Conservation (phyloP, 1,140 invertebrate genomes). For the Bombyx mori region ASM3026992v2 NC_085122.1:1565501-1566000, state of each 20-base stretch:
- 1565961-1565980: too few relatives aligned
- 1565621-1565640: too few relatives aligned
- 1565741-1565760: constrained; percentile 30
- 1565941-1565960: too few relatives aligned
- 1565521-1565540: too few relatives aligned
- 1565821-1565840: background rate
- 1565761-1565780: constrained; percentile 27
- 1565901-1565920: background rate
- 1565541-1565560: too few relatives aligned
- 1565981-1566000: too few relatives aligned
- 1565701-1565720: constrained; percentile 51
- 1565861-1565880: background rate
- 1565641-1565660: too few relatives aligned
- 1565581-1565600: too few relatives aligned
- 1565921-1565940: too few relatives aligned
- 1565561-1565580: too few relatives aligned
- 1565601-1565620: too few relatives aligned
- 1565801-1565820: background rate
- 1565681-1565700: constrained; percentile 17
- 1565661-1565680: background rate
- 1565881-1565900: background rate
- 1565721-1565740: constrained; percentile 31
- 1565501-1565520: too few relatives aligned
- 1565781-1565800: constrained; percentile 13
- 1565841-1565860: background rate